A percentile compares a stretch with the other conserved stretches of the same genome.
Conservation (phyloP, 2,797 vertebrate genomes). For the Halcyon badia region DNA sequence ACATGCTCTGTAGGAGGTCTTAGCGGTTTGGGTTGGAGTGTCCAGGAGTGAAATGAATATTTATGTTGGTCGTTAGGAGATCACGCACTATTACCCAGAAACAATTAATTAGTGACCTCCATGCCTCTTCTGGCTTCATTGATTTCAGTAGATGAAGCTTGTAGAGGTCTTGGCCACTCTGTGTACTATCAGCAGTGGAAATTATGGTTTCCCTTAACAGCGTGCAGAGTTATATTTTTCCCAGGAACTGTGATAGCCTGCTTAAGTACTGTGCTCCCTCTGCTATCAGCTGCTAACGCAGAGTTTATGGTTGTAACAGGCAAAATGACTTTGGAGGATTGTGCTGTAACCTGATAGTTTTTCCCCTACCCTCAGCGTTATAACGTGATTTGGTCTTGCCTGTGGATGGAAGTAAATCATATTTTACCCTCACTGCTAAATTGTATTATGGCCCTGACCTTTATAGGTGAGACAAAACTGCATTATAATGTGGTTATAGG, state of each 20-base stretch:
- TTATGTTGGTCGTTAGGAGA: not conserved
- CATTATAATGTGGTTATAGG: conserved; percentile 60
- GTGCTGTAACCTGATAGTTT: conserved; percentile 74
- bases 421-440: conserved; percentile 71
- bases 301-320: conserved; percentile 74
- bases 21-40: not conserved
- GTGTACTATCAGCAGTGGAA: not conserved
- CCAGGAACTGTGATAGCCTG: conserved; percentile 32
- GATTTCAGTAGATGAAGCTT: conserved; percentile 3
- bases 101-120: conserved; percentile 30
- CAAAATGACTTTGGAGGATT: conserved; percentile 74
- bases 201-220: conserved; percentile 37
- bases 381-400: conserved; percentile 73
- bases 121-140: not conserved
- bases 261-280: conserved; percentile 60
- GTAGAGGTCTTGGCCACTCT: not conserved
- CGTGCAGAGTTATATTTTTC: conserved; percentile 27
- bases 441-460: conserved; percentile 72
- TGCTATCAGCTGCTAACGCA: conserved; percentile 60
- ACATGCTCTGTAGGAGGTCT: not conserved
- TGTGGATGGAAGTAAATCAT: conserved; percentile 74
- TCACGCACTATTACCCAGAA: not conserved
- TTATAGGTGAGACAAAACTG: conserved; percentile 71
- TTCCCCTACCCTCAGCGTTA: conserved; percentile 50
- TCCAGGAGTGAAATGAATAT: not conserved